phyloP scores from a whole-genome alignment of 2,797 vertebrate genomes.

The Steatocranus sp. region DNA sequence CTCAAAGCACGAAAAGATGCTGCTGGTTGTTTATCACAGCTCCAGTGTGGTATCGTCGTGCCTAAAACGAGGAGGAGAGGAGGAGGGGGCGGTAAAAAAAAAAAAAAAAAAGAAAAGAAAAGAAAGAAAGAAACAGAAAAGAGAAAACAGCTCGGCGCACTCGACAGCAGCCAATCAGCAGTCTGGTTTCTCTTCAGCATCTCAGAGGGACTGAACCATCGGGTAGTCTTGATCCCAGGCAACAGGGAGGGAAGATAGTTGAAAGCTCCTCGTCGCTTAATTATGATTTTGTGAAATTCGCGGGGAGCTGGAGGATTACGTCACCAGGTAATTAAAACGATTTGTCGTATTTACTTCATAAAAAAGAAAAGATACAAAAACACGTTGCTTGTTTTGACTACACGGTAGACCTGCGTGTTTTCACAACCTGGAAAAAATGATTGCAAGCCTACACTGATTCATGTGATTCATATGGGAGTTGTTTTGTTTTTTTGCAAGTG shows the following conservation, averaged over 20 bases:
- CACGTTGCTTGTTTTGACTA: neutral
- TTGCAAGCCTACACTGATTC: neutral
- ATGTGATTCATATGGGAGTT: neutral
- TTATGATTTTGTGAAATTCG: slow-evolving; percentile 49
- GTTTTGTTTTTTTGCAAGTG: neutral
- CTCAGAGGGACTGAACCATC: slow-evolving; percentile 25
- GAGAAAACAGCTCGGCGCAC: slow-evolving; percentile 14
- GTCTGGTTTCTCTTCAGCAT: slow-evolving; percentile 65
- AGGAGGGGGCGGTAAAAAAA: neutral
- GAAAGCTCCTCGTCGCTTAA: slow-evolving; percentile 15
- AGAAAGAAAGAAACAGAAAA: neutral
- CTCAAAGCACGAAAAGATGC: neutral
- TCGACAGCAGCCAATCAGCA: slow-evolving; percentile 69
- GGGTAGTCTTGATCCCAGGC: slow-evolving; percentile 31
- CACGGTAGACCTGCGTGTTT: neutral
- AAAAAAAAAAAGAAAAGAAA: neutral
- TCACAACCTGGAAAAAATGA: neutral
- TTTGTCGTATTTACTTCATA: neutral
- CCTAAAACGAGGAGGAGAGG: neutral
- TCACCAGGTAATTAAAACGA: slow-evolving; percentile 44
- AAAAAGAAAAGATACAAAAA: fast-evolving
- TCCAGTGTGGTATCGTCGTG: slow-evolving; percentile 1
- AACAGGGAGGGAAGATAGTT: slow-evolving; percentile 27
- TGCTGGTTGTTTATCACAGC: neutral
- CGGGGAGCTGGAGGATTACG: slow-evolving; percentile 22